Base-by-base conservation (phyloP, 2,888 invertebrate species). In the Agonopterix heracliana region DNA sequence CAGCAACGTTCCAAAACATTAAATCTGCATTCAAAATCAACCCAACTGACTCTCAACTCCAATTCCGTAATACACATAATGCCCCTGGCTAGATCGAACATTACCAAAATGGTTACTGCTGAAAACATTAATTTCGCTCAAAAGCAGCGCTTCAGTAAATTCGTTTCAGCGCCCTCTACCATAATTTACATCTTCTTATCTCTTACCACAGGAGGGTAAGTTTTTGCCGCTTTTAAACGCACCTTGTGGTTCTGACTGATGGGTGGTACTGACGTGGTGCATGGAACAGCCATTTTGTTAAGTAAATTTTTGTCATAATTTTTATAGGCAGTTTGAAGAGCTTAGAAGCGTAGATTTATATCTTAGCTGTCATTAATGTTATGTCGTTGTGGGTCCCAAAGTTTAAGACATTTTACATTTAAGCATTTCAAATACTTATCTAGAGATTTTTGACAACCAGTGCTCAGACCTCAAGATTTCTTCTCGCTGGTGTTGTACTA, bases 141-240 rank as follows among this genome's bases (percentile, higher is more conserved):
- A 71, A 70, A 72, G 66, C 71, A 71, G 67, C 67, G 52, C 68
- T 59, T 63, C 68, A 66, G 66, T 67, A 68, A 72, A 72, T 78
- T 78, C 79, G 74, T 74, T 81, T 74, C 67, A 75, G 74, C 76
- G 71, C 73, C 78, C 64, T 66, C 60, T 55, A 57, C 66, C 60
- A 74, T 77, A 80, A 83, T 85, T 84, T 85, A 81, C 85, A 84
- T 84, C 80, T 74, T 51, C 78, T 82, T 83, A 84, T 83, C 84
- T 76, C 48, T 58, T 54, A 60, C 67, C 68, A 64, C 81, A 81
- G 77, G 74, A 69, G 73, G 69, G 67, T 34, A 40, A 10, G 14
- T 41, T 49, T 41, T 49, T 49, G 45, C 35, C 44, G 43, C 14
- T 42, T 41, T 41, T 41, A 12, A 41, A 41, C 41, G 26, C 43